These are phyloP conservation scores for Lepidurus apus DNA, from an alignment of 1,140 invertebrate genomes.

Conservation along the genomic window DNA sequence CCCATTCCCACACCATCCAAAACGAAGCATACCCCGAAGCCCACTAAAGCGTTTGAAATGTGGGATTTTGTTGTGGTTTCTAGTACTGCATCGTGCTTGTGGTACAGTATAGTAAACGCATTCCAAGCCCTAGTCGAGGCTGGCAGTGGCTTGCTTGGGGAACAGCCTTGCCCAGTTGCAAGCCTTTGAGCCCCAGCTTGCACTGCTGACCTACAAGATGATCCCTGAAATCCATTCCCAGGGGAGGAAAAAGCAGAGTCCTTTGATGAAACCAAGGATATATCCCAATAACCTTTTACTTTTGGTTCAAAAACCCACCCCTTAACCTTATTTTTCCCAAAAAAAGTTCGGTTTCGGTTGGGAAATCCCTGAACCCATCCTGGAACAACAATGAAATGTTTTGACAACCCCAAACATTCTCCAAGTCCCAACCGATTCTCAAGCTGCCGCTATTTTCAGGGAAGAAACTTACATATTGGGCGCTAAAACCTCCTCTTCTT, in stretches of 20 bases:
- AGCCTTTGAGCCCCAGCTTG: background rate
- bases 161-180: background rate
- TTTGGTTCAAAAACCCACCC: background rate
- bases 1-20: background rate
- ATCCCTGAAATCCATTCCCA: background rate
- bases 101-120: background rate
- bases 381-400: no score
- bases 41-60: slow-evolving; percentile 4
- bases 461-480: no score
- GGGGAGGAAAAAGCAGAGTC: background rate
- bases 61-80: background rate
- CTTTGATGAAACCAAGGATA: background rate
- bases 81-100: background rate
- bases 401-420: no score
- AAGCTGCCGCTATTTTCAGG: no score
- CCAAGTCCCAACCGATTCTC: no score
- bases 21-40: background rate
- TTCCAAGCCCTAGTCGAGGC: background rate
- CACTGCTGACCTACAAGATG: background rate
- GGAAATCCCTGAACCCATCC: background rate
- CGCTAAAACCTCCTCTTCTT: no score
- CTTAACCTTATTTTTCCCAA: background rate
- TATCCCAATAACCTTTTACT: background rate
- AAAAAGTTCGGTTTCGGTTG: background rate
- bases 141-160: background rate